Evolutionary conservation across 2,797 vertebrate genomes (phyloP).

Genomic region (Psittacula echo): DNA sequence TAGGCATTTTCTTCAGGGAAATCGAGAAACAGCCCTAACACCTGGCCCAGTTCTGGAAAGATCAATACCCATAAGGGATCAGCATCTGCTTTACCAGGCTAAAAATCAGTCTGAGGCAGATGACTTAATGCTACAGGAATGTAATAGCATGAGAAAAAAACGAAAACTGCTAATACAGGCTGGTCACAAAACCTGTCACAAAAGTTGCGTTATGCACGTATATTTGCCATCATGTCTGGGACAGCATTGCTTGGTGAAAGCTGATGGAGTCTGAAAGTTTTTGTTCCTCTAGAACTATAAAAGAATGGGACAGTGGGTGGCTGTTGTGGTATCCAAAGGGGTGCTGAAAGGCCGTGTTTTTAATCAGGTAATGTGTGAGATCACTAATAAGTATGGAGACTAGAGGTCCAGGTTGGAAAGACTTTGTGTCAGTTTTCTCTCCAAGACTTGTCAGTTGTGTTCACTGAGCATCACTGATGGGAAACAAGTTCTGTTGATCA

Average conservation of each 20-base stretch:
- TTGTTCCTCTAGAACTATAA: neutral
- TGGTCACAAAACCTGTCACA: neutral
- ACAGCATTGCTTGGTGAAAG: neutral
- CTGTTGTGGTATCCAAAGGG: neutral
- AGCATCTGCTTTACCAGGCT: neutral
- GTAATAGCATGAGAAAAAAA: neutral
- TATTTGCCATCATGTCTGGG: neutral
- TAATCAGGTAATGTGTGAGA: neutral
- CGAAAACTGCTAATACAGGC: neutral
- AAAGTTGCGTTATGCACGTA: neutral
- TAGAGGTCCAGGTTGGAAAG: neutral
- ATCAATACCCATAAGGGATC: neutral
- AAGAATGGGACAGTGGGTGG: neutral
- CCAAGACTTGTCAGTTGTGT: neutral
- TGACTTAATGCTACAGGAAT: neutral
- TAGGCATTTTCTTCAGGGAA: neutral
- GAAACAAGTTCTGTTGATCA: neutral
- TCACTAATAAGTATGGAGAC: neutral
- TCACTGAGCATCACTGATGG: neutral
- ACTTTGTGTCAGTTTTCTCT: neutral
- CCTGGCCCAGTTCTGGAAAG: neutral
- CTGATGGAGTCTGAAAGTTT: neutral
- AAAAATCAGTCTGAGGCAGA: neutral
- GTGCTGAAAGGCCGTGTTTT: neutral
- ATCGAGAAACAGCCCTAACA: neutral